Evolutionary conservation across 2,888 invertebrate genomes (phyloP), one percentile per base, ranked within the genome.

Genomic region (Baccha elongata): DNA sequence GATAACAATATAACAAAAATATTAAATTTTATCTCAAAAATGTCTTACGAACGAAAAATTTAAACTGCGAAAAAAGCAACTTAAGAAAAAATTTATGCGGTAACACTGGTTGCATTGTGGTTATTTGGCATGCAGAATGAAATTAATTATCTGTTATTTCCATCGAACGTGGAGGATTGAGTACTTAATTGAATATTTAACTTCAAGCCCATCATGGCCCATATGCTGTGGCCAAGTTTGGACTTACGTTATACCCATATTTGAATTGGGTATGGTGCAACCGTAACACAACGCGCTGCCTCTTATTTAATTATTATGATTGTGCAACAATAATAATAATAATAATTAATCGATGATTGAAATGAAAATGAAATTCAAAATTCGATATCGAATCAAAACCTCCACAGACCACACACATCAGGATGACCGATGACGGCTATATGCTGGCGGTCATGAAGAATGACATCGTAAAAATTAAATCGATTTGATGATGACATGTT

Each of bases 131-230:
- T 53, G 32, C 32, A 68, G 23, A 44, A 53, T 10, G 15, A 7
- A 10, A 7, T 19, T 50, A 62, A 52, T 23, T 37, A 46, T 46
- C 32, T 26, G 37, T 19, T n/a, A 55, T 55, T 55, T 46, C 46
- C 21, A 23, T 53, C 42, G 29, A 44, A 53, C 52, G 40, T 52
- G 29, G 8, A 50, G n/a, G 52, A 62, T 62, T 15, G 52, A 46
- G 21, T 50, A 65, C 42, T 67, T 21, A 60, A 75, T 75, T 60
- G 74, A 58, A 67, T 68, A 35, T 48, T 44, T 21, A 67, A 58
- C 40, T 40, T 8, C 23, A 67, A 67, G 21, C 32, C 53, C 10
- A 55, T 52, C 44, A n/a, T n/a, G n/a, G n/a, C n/a, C n/a, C n/a
- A n/a, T n/a, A n/a, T n/a, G n/a, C n/a, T 23, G 37, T 26, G 26